phyloP scores from a whole-genome alignment of 1,140 invertebrate genomes.

The Papilio glaucus region DNA sequence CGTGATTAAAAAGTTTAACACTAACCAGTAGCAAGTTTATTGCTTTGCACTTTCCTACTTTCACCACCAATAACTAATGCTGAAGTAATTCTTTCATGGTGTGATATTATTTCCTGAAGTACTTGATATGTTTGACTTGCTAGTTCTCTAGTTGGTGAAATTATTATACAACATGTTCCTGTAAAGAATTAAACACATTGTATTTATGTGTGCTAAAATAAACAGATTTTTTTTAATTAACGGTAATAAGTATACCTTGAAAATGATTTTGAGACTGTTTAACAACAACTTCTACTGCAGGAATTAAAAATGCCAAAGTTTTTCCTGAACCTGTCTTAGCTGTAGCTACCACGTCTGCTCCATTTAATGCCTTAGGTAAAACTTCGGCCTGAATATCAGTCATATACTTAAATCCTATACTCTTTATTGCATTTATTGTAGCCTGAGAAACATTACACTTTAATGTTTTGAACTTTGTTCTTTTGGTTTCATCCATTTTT shows the following conservation, averaged over 20 bases:
- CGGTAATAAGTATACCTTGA: conserved; percentile 85
- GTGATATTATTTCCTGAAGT: conserved; percentile 90
- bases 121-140: conserved; percentile 96
- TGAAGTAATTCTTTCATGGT: conserved; percentile 92
- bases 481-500: conserved; percentile 54
- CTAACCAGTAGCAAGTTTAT: conserved; percentile 58
- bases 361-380: conserved; percentile 89
- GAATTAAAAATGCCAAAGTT: conserved; percentile 92
- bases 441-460: conserved; percentile 56
- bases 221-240: neutral
- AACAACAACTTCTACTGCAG: conserved; percentile 90
- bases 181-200: conserved; percentile 37
- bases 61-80: conserved; percentile 95
- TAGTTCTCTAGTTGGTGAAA: conserved; percentile 96
- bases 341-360: conserved; percentile 95
- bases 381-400: conserved; percentile 95
- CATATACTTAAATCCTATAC: conserved; percentile 86
- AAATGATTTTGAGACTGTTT: conserved; percentile 88
- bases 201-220: neutral
- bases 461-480: conserved; percentile 64
- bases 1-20: conserved; percentile 26
- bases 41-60: conserved; percentile 87
- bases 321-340: conserved; percentile 94
- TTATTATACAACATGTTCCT: conserved; percentile 92
- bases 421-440: conserved; percentile 60